Base-by-base conservation (phyloP, 2,113 vertebrate species). In the Epinephelus cyanopodus region DNA sequence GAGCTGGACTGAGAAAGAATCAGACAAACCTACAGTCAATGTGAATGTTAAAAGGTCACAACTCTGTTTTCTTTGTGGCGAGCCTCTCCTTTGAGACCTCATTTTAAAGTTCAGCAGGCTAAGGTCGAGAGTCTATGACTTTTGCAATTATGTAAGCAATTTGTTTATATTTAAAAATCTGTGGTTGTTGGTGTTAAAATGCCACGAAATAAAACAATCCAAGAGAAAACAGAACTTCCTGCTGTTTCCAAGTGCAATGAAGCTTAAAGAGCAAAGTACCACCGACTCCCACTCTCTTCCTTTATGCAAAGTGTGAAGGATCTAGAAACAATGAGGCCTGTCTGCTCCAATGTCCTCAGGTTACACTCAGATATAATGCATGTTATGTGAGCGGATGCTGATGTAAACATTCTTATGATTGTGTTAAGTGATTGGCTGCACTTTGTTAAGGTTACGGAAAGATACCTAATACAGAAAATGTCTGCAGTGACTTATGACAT, bases 261-360 rank as follows among this genome's bases (percentile, higher is more conserved):
- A 83, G 72, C 64, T 25, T 77, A 68, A 3, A 74, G 54, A 47
- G 27, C 45, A 74, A 61, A 9, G 18, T 67, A 64, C 19, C 52
- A 54, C 48, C 2, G 2, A 74, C 77, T 85, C 88, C 77, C 77
- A 87, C 83, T 68, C 80, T 72, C 73, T 78, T 87, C 68, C 60
- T 87, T 50, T 83, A 86, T 83, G 83, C 70, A 90, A 83, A 88
- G 61, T 47, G 37, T 29, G 50, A 77, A 80, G 54, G 79, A 84
- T 82, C 70, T 48, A 57, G 63, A 90, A 78, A 83, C 77, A 80
- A 57, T 70, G 47, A 42, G n/a, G 27, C 64, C n/a, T 8, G 54
- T 54, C 56, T 60, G 25, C 12, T 73, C 25, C 52, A 17, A 64
- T 54, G 27, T 69, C 45, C 80, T 54, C 21, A 50, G 70, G 63